Percentiles rank a stretch among this genome's conserved stretches.
Evolutionary conservation across 2,113 vertebrate genomes (phyloP).

Genomic region (Turnix velox): DNA sequence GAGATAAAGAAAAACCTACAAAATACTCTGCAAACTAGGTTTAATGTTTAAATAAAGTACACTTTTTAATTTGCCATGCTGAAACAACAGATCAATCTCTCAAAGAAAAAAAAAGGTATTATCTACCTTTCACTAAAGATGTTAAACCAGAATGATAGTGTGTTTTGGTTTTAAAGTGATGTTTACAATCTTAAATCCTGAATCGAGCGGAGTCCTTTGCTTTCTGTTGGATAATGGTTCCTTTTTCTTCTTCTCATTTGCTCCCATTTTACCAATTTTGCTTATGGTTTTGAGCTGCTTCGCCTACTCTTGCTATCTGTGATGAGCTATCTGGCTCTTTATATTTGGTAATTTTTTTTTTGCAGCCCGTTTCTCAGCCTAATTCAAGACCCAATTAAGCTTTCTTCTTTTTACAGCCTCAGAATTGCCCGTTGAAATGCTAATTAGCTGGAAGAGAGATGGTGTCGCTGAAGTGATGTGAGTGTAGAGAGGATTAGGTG

Average conservation of each 20-base stretch:
- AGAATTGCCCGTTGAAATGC: not conserved
- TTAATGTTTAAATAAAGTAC: not conserved
- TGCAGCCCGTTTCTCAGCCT: not conserved
- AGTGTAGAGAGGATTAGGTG: not conserved
- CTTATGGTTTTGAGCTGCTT: not conserved
- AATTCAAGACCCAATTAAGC: not conserved
- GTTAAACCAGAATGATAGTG: not conserved
- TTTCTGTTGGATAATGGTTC: not conserved
- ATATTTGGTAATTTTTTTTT: not conserved
- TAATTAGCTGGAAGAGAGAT: not conserved
- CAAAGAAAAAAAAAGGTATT: not conserved
- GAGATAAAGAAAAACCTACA: not conserved
- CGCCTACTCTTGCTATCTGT: not conserved
- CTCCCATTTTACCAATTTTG: not conserved
- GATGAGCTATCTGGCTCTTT: not conserved
- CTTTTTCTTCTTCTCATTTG: not conserved
- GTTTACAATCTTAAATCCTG: not conserved
- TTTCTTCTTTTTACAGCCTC: not conserved
- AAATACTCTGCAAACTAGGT: not conserved
- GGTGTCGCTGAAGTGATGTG: accelerated
- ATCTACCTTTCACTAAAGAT: not conserved
- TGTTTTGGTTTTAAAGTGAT: not conserved
- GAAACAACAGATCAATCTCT: not conserved
- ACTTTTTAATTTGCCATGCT: not conserved
- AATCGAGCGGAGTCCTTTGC: not conserved